A percentile compares a stretch with the other conserved stretches of the same genome.
Conservation (phyloP, 2,888 invertebrate genomes). For the Rhingia rostrata region DNA sequence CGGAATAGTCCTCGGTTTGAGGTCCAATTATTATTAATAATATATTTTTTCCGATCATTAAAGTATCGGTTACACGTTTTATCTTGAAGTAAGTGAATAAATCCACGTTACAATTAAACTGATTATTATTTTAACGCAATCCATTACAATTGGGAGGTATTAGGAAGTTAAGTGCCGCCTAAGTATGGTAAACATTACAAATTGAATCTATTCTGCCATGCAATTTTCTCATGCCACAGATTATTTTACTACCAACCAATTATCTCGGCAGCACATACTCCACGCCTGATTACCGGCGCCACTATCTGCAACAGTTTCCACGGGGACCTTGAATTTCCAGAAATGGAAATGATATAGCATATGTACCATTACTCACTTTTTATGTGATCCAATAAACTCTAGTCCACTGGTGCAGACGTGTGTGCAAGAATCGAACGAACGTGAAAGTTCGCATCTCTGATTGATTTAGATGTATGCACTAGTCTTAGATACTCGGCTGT, state of each 20-base stretch:
- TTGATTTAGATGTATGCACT: conserved; percentile 32
- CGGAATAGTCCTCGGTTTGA: too few species aligned
- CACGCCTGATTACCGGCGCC: neutral
- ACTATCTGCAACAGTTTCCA: neutral
- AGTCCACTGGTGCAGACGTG: neutral
- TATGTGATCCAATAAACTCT: conserved; percentile 15
- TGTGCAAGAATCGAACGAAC: conserved; percentile 47
- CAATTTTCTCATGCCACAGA: too few species aligned
- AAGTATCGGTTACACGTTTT: too few species aligned
- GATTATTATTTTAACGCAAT: too few species aligned
- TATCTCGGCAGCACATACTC: neutral
- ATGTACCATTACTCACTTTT: conserved; percentile 12
- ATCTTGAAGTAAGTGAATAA: too few species aligned
- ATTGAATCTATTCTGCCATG: too few species aligned
- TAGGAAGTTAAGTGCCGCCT: too few species aligned
- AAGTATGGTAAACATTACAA: too few species aligned
- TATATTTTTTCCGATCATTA: too few species aligned
- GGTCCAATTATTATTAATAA: too few species aligned
- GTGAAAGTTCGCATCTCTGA: conserved; percentile 54
- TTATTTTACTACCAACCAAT: neutral
- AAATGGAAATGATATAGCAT: conserved; percentile 29
- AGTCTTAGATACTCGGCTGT: neutral
- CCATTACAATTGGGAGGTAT: too few species aligned
- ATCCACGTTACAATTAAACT: too few species aligned
- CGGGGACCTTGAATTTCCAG: conserved; percentile 37